Evolutionary conservation across 2,113 vertebrate genomes (phyloP).

Genomic region (Syngnathus floridae): DNA sequence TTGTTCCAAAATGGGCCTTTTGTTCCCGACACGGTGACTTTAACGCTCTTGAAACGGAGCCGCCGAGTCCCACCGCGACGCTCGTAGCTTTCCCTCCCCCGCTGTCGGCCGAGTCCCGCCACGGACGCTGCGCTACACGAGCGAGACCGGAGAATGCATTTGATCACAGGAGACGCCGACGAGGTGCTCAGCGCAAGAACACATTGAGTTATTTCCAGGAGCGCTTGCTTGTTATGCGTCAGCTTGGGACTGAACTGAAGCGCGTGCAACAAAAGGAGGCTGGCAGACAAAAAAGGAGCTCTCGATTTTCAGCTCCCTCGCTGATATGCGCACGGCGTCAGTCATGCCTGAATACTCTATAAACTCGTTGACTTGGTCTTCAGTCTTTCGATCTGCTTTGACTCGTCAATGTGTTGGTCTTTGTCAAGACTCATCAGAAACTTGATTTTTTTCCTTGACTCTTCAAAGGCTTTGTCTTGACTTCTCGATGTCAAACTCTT

Average conservation of each 20-base stretch:
- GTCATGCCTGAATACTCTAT: constrained; percentile 1
- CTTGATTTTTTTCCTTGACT: not conserved
- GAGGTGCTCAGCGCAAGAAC: constrained; percentile 20
- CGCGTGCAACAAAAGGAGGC: constrained; percentile 26
- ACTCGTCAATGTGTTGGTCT: not conserved
- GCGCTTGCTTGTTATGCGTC: constrained; percentile 43
- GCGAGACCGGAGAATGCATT: not conserved
- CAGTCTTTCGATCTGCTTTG: not conserved
- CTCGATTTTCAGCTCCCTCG: constrained; percentile 11
- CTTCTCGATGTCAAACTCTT: not conserved
- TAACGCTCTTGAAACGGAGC: not conserved
- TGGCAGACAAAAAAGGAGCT: constrained; percentile 17
- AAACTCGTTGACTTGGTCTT: not conserved
- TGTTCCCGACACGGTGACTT: not conserved
- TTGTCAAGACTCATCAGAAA: not conserved
- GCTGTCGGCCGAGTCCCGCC: not conserved
- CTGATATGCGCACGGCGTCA: constrained; percentile 15
- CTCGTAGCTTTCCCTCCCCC: constrained; percentile 43
- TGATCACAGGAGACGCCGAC: constrained; percentile 10
- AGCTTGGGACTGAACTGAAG: constrained; percentile 39
- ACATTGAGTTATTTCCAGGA: constrained; percentile 36
- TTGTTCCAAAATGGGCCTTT: no score
- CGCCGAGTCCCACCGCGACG: not conserved
- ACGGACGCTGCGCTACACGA: not conserved
- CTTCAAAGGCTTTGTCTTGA: not conserved